These are phyloP conservation scores for Crotophaga sulcirostris DNA, from an alignment of 2,113 vertebrate genomes.

Conservation along the genomic window DNA sequence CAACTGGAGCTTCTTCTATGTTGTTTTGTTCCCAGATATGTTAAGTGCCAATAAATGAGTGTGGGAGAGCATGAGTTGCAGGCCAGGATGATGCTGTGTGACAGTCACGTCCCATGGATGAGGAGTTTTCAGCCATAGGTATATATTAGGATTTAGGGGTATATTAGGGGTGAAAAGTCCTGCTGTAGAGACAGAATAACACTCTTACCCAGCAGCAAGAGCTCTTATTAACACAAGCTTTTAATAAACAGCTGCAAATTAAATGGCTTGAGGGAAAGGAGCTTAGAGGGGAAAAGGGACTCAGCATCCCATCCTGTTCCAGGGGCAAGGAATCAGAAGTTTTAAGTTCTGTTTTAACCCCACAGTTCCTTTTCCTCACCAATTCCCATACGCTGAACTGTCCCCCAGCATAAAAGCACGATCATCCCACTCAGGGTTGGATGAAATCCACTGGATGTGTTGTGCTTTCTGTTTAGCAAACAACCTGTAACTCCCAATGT, in stretches of 20 bases:
- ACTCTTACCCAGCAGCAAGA: background rate
- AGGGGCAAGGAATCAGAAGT: too few species aligned
- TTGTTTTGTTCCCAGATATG: background rate
- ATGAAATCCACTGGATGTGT: background rate
- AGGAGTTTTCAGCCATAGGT: background rate
- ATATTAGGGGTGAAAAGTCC: background rate
- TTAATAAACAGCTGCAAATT: slow-evolving; percentile 22
- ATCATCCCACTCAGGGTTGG: background rate
- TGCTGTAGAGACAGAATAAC: background rate
- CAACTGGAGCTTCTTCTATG: background rate
- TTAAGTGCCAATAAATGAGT: background rate
- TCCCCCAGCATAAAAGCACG: background rate
- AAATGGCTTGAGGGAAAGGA: background rate
- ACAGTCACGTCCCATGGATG: background rate
- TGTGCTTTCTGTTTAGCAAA: background rate
- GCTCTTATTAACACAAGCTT: slow-evolving; percentile 8
- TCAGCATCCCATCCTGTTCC: background rate
- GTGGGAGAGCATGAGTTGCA: fast-evolving
- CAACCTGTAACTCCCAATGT: background rate
- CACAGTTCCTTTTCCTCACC: background rate
- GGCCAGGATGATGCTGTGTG: background rate
- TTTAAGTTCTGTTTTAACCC: background rate
- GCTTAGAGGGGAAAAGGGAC: background rate
- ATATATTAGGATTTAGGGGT: background rate
- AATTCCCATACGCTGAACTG: background rate